These are phyloP conservation scores for Melanerpes formicivorus DNA, from an alignment of 2,113 vertebrate species.

Conservation along the genomic window DNA sequence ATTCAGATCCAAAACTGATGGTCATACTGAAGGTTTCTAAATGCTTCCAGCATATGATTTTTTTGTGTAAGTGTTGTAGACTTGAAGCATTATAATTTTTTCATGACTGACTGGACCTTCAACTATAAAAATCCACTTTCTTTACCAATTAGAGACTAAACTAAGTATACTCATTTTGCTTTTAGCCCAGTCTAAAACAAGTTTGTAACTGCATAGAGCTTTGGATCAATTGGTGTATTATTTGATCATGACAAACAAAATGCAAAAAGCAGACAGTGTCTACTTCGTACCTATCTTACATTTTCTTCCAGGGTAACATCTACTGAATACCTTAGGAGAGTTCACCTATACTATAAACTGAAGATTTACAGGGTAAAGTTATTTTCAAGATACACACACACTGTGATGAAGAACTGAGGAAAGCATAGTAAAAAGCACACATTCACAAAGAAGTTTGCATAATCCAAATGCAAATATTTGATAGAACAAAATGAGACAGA, in stretches of 20 bases:
- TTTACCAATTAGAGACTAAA: not conserved
- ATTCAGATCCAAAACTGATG: not conserved
- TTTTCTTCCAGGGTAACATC: not conserved
- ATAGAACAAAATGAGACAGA: not conserved
- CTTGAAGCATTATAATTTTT: not conserved
- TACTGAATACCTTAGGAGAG: not conserved
- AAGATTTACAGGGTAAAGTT: not conserved
- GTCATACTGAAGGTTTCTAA: not conserved
- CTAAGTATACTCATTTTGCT: not conserved
- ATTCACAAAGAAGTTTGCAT: not conserved
- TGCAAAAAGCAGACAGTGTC: not conserved
- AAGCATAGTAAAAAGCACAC: not conserved
- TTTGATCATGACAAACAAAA: not conserved
- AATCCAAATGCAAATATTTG: not conserved
- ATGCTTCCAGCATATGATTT: not conserved
- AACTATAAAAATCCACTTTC: not conserved
- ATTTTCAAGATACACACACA: not conserved
- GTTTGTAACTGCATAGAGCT: not conserved
- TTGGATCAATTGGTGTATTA: not conserved
- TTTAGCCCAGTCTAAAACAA: not conserved
- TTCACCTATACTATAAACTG: not conserved
- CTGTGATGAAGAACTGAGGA: not conserved
- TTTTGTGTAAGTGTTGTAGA: not conserved
- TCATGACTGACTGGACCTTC: not conserved
- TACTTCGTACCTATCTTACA: not conserved